Evolutionary conservation across 2,797 vertebrate species (phyloP).

Genomic region (Neopelma chrysocephalum): DNA sequence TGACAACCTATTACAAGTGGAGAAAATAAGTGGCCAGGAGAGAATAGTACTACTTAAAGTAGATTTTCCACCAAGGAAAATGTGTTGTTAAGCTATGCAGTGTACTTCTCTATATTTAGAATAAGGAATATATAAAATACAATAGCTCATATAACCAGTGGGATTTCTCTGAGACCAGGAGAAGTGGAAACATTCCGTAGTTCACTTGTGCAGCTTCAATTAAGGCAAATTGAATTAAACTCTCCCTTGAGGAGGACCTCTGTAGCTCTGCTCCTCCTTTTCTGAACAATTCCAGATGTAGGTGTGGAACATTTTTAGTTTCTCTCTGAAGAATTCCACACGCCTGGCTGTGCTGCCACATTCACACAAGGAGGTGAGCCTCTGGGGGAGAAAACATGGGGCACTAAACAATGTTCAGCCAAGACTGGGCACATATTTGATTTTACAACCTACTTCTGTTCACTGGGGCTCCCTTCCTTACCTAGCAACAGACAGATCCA

Average conservation of each 20-base stretch:
- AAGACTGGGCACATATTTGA: background rate
- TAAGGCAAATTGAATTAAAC: slow-evolving; percentile 64
- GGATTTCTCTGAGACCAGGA: slow-evolving; percentile 38
- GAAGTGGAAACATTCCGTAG: slow-evolving; percentile 44
- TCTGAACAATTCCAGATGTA: slow-evolving; percentile 59
- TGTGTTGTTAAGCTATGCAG: background rate
- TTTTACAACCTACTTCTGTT: background rate
- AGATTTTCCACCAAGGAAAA: slow-evolving; percentile 39
- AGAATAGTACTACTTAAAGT: slow-evolving; percentile 7
- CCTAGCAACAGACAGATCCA: background rate
- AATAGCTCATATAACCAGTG: slow-evolving; percentile 28
- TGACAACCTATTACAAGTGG: background rate
- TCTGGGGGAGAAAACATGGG: background rate
- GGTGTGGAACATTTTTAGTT: background rate
- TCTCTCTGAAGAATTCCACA: slow-evolving; percentile 3
- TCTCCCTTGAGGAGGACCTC: slow-evolving; percentile 40
- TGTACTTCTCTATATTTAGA: slow-evolving; percentile 11
- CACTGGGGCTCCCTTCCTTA: background rate
- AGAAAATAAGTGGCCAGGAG: slow-evolving; percentile 33
- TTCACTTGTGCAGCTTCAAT: slow-evolving; percentile 53
- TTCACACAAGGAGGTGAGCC: background rate
- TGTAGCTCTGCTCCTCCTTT: slow-evolving; percentile 38
- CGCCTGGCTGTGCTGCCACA: background rate
- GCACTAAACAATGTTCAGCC: background rate
- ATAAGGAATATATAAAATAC: slow-evolving; percentile 28